Base-by-base conservation (phyloP, 2,888 invertebrate species). In the Amiota minor region DNA sequence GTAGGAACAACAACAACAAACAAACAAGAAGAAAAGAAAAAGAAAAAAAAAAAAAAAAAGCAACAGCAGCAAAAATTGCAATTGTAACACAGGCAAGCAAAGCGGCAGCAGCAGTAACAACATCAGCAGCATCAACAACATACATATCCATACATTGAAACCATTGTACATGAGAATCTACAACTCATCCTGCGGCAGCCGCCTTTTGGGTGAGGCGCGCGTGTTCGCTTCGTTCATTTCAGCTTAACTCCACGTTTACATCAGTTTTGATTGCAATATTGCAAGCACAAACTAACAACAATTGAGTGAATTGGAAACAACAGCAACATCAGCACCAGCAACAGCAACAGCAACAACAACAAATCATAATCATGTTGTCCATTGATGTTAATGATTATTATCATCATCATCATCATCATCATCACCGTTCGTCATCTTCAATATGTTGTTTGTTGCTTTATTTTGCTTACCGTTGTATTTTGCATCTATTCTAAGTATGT, bases 51-150 rank as follows among this genome's bases (percentile, higher is more conserved):
- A 9, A 9, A 56, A 35, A 68, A 50, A 67, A 72, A 74, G 64
- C 75, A 72, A 72, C 70, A 71, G 45, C 71, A 70, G 47, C 62
- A 62, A 62, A 62, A 45, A 62, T 62, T 62, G 62, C 62, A 62
- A 62, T 62, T 62, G 62, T 62, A 18, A 50, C 50, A 47, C 67
- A 68, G 11, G 18, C 50, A 68, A 68, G 20, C 59, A 59, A 59
- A 59, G 59, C 23, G 20, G 16, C 53, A 53, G 16, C 53, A 56
- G 56, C 18, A 56, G 56, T 16, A 56, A 14, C 59, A 59, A 10
- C 59, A 59, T 20, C n/a, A 16, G 9, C 56, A 56, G 9, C n/a
- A 10, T 14, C 59, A 11, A 20, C 59, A 59, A 59, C 59, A 59
- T n/a, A 50, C 3, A 6, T 4, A 14, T 23, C 23, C 35, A 35